Base-by-base conservation (phyloP, 2,797 vertebrate genomes). In the Glossophaga mutica region DNA sequence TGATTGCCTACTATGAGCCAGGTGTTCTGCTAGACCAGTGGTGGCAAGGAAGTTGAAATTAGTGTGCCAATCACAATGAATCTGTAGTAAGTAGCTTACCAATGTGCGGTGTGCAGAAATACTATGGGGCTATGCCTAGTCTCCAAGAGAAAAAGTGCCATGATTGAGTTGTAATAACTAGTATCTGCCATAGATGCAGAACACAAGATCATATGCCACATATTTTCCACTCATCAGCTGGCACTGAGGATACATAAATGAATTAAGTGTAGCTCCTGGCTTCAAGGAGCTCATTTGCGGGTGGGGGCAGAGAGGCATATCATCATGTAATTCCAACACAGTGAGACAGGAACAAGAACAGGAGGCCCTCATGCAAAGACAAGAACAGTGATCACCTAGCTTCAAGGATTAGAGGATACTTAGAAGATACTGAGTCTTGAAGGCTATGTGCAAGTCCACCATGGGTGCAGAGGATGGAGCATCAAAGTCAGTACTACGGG, bases 381-480 rank as follows among this genome's bases (percentile, higher is more conserved):
- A 46, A 86, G 22, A 15, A 7, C 5, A 48, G 59, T 24, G 21
- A 16, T 55, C 6, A n/a, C 16, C 26, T 29, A 16, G 39, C 50
- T 71, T 82, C 52, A 57, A 15, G 42, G 48, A 70, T 5, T 1
- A 87, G 55, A 81, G 26, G 85, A 52, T 5, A 24, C 15, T 11
- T 16, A n/a, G n/a, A n/a, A n/a, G 57, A 34, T n/a, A n/a, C 37
- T 55, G 22, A 48, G 29, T 39, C 39, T 67, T 68, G 21, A 77
- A 81, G 29, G 76, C 8, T 1, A 26, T 26, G 6, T 9, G 1
- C 10, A 9, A 37, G 24, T 21, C 46, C 26, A 22, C 29, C 34
- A 22, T 26, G 22, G 1, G 1, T 14, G n/a, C 52, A 65, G 74
- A 14, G 5, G 18, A 9, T 0, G 9, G 24, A 1, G 18, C 1